Evolutionary conservation across 2,888 invertebrate species (phyloP).

Genomic region (Allacma fusca): DNA sequence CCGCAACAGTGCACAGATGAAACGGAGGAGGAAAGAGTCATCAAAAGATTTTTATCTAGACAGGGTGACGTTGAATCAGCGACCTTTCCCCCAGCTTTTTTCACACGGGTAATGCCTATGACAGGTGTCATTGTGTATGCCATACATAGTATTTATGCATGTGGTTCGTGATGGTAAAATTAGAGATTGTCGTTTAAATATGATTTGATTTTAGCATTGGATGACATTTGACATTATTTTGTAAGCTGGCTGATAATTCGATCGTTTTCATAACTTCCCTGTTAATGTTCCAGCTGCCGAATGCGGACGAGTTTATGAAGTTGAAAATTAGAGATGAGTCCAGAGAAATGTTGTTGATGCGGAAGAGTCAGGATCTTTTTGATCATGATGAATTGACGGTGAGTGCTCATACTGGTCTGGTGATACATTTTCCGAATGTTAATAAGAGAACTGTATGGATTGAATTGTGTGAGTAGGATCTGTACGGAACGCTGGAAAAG

Average conservation of each 20-base stretch:
- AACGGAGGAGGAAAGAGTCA: conserved; percentile 23
- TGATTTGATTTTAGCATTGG: neutral
- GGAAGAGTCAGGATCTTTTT: conserved; percentile 81
- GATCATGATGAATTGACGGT: conserved; percentile 82
- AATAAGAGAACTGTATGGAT: no score
- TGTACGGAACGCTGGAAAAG: conserved; percentile 85
- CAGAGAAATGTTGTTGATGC: conserved; percentile 84
- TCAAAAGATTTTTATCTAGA: conserved; percentile 27
- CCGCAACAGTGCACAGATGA: neutral
- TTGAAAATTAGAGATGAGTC: conserved; percentile 76
- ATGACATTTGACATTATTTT: neutral
- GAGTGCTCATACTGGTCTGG: no score
- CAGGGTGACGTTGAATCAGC: neutral
- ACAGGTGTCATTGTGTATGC: no score
- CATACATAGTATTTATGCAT: no score
- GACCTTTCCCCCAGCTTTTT: conserved; percentile 40
- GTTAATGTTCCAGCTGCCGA: conserved; percentile 42
- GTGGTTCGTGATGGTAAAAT: no score
- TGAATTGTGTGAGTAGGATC: no score
- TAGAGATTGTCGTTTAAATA: no score
- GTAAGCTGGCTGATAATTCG: neutral
- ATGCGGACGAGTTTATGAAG: conserved; percentile 45
- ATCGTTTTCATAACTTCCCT: neutral
- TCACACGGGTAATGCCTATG: conserved; percentile 29
- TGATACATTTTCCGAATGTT: no score